Base-by-base conservation (phyloP, 2,888 invertebrate species). In the Liodrosophila aerea region DNA sequence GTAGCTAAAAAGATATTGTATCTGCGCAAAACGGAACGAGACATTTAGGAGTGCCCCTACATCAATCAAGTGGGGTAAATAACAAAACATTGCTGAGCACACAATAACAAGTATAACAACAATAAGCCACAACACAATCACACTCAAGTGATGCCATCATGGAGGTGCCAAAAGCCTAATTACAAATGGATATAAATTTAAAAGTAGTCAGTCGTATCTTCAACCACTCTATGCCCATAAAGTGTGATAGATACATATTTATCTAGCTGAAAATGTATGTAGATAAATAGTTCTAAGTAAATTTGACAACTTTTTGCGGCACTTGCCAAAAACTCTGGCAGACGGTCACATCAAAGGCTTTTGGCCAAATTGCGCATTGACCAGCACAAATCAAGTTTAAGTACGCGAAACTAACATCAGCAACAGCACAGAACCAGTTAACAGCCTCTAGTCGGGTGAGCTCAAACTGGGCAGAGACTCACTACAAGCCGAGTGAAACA, bases 51-150 rank as follows among this genome's bases (percentile, higher is more conserved):
- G 85, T 82, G 77, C 59, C 76, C 63, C 44, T 44, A 64, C 80
- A 78, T 78, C 77, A 78, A 85, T 85, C 85, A 78, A 78, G 63
- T 82, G 63, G 83, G 80, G 43, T 62, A 44, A 46, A 44, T 56
- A 71, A 63, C 37, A 56, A 58, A 45, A 58, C 56, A 13, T 37
- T 36, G 37, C 30, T 47, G 27, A 40, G 11, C 29, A 43, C 7
- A 41, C 29, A 53, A 41, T 12, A 46, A 29, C n/a, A 18, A 40
- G 11, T 22, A 12, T 12, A 1, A 15, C 9, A 54, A 49, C 15
- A 46, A n/a, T n/a, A n/a, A n/a, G 40, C 36, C 4, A 34, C 29
- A 30, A 13, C 39, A 31, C 11, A 37, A 31, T 8, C 13, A 31
- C 41, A 31, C n/a, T 33, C 11, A 43, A 4, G 22, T 54, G 46